These are phyloP conservation scores for Syngnathus acus DNA, from an alignment of 2,797 vertebrate species.

Conservation along the genomic window DNA sequence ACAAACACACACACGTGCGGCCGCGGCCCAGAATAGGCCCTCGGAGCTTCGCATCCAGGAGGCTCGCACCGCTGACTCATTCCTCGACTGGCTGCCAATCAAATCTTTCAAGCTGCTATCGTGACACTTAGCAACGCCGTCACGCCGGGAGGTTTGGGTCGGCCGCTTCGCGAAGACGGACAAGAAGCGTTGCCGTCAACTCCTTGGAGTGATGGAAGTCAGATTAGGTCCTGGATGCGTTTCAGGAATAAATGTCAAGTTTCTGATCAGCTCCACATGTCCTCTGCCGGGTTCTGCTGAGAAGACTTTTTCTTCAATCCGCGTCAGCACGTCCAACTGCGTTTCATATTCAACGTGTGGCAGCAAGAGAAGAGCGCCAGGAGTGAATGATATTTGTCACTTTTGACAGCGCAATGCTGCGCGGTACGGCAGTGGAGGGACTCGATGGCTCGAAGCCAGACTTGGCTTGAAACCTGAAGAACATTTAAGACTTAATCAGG, in stretches of 20 bases:
- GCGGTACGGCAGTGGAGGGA: neutral
- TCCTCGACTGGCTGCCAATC: conserved; percentile 47
- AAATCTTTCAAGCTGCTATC: conserved; percentile 35
- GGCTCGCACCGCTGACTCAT: conserved; percentile 44
- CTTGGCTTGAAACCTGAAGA: too few species aligned
- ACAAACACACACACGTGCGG: conserved; percentile 29
- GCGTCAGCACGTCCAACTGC: neutral
- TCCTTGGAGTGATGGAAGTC: neutral
- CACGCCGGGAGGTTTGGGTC: conserved; percentile 11
- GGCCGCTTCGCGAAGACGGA: neutral
- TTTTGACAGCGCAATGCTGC: neutral
- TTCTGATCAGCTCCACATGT: conserved; percentile 7
- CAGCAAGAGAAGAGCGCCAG: neutral
- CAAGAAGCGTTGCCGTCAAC: neutral
- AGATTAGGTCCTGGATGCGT: conserved; percentile 1
- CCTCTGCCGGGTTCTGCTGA: neutral
- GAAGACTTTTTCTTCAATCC: neutral
- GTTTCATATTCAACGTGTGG: neutral
- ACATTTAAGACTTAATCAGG: too few species aligned
- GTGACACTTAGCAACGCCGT: conserved; percentile 47
- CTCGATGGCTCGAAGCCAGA: neutral
- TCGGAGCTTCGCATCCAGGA: conserved; percentile 33
- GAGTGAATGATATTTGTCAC: neutral
- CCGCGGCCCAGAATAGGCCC: conserved; percentile 49
- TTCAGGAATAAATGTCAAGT: neutral